Conservation (phyloP, 2,888 invertebrate genomes). For the Odontomyia ornata region DNA sequence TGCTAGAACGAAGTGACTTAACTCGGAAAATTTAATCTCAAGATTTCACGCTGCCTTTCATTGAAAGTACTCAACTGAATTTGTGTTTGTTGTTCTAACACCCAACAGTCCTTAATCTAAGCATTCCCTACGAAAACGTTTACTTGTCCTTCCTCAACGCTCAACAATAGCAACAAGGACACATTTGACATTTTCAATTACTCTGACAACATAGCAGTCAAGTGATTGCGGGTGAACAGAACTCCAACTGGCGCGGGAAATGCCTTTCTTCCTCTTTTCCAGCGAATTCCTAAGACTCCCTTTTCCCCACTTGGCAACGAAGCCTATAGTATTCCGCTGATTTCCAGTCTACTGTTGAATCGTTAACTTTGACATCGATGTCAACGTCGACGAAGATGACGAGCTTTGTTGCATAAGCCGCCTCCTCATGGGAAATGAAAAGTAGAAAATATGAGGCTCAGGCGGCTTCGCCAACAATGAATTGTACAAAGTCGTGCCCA, state of each 20-base stretch:
- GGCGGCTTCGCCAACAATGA: background rate
- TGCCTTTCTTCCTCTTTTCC: background rate
- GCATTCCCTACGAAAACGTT: background rate
- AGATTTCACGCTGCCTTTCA: too few species aligned
- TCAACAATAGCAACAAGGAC: background rate
- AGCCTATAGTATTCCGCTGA: constrained; percentile 1
- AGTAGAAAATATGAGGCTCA: background rate
- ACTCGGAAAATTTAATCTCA: too few species aligned
- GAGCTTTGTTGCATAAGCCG: constrained; percentile 34
- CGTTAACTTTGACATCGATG: constrained; percentile 3
- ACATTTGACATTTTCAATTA: constrained; percentile 33
- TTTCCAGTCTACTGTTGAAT: background rate
- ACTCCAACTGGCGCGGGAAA: background rate
- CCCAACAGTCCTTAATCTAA: too few species aligned
- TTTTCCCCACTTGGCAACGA: background rate
- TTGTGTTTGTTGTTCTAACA: too few species aligned
- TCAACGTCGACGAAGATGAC: constrained; percentile 28
- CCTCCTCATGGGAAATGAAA: background rate
- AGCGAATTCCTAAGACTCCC: background rate
- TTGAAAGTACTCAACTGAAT: too few species aligned
- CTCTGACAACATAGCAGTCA: constrained; percentile 10
- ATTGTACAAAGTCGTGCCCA: background rate
- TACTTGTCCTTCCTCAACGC: background rate
- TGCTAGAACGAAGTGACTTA: too few species aligned
- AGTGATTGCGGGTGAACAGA: background rate